Percentiles rank a stretch among this genome's conserved stretches.
These are phyloP conservation scores for Junonia oenone DNA, from an alignment of 2,888 invertebrate genomes.

Conservation along the genomic window DNA sequence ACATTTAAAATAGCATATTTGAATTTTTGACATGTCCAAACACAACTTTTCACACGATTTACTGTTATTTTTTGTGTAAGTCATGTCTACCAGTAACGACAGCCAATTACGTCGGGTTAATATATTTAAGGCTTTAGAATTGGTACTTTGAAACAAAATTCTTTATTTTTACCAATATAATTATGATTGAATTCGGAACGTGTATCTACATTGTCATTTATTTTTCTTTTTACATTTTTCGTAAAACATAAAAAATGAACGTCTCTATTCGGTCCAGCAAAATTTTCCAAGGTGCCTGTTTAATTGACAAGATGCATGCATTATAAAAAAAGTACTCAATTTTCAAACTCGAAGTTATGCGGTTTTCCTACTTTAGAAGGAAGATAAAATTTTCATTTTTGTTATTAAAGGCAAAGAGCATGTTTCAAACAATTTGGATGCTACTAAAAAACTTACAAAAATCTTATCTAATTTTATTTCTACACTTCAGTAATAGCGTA, in stretches of 20 bases:
- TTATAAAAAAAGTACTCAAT: neutral
- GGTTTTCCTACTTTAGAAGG: neutral
- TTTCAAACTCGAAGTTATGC: neutral
- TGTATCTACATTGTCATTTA: neutral
- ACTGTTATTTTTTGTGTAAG: too few relatives aligned
- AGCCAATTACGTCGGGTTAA: too few relatives aligned
- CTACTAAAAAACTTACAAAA: neutral
- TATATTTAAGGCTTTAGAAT: too few relatives aligned
- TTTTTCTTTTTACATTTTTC: too few relatives aligned
- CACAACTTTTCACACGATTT: too few relatives aligned
- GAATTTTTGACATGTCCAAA: too few relatives aligned
- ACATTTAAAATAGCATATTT: too few relatives aligned
- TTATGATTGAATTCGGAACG: neutral
- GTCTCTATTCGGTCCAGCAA: neutral
- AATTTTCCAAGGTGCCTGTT: neutral
- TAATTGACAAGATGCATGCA: neutral
- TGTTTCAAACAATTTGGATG: conserved; percentile 13
- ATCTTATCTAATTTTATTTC: neutral
- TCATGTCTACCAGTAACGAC: too few relatives aligned
- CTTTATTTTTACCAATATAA: neutral
- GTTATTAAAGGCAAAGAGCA: neutral
- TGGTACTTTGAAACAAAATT: neutral
- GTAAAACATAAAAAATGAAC: too few relatives aligned
- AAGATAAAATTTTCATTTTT: neutral
- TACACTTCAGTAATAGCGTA: neutral